Base-by-base conservation (phyloP, 2,888 invertebrate species). In the Lasioglossum vierecki region DNA sequence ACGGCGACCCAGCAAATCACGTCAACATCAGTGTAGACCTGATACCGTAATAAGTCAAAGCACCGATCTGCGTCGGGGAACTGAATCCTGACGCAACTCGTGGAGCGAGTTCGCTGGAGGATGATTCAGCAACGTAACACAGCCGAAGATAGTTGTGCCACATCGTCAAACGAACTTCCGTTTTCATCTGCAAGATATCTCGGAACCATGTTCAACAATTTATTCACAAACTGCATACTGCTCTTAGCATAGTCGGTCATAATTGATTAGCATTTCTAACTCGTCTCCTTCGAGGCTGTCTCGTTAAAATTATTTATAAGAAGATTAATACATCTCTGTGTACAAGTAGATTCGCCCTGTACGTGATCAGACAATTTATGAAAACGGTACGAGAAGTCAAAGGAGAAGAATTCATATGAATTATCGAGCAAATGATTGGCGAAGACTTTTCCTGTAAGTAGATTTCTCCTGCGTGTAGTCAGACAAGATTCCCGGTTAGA, bases 21-120 rank as follows among this genome's bases (percentile, higher is more conserved):
- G 11, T 35, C 30, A 4, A 15, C 22, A 35, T 30, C 53, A 2
- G 35, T 46, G 41, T 30, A 60, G 70, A 74, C 39, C 70, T 60
- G 74, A 30, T 57, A 35, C 44, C 22, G 15, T 22, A 60, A 77
- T 77, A 53, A 53, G 41, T 70, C 80, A 68, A 79, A 74, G 80
- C 53, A 46, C 15, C 6, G 30, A 66, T 53, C 35, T 63, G 49
- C 41, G 22, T 9, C 3, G 22, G 6, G 35, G 11, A 70, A 60
- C 41, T 15, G 63, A 66, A 66, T 66, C 18, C 26, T 44, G 76
- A 15, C 30, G 35, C 41, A n/a, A 66, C 66, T 39, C 35, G 35
- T 26, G 63, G 30, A 30, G 15, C 30, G 39, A 68, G 22, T 22
- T 68, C 22, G 22, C 39, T 22, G 9, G 22, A 1, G 18, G 18